These are phyloP conservation scores for Galerucella pusilla DNA, from an alignment of 2,888 invertebrate species.

Conservation along the genomic window DNA sequence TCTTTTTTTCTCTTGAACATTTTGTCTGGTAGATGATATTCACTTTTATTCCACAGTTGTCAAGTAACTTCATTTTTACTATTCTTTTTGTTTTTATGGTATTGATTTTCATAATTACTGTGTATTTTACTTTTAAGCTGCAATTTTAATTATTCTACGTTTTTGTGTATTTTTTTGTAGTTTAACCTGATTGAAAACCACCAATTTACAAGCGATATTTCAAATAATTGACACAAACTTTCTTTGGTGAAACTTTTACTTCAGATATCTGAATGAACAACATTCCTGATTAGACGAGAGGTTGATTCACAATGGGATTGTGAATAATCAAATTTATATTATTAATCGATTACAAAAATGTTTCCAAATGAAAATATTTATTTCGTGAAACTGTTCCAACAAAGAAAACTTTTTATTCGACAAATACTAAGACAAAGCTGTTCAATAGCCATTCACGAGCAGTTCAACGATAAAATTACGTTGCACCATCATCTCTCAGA, in stretches of 20 bases:
- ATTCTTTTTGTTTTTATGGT: too few relatives aligned
- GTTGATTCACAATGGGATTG: neutral
- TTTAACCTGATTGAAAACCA: slow-evolving; percentile 1
- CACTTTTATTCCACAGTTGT: too few relatives aligned
- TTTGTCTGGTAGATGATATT: too few relatives aligned
- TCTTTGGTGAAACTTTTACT: slow-evolving; percentile 30
- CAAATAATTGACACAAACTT: slow-evolving; percentile 15
- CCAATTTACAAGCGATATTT: neutral
- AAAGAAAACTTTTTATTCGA: too few relatives aligned
- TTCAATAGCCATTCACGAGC: too few relatives aligned
- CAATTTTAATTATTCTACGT: neutral
- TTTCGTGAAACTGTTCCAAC: too few relatives aligned
- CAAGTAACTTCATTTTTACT: too few relatives aligned
- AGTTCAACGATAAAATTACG: too few relatives aligned
- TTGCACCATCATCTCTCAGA: too few relatives aligned
- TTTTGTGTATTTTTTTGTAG: neutral
- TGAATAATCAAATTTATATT: neutral
- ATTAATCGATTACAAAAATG: neutral
- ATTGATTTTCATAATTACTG: too few relatives aligned
- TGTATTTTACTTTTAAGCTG: neutral
- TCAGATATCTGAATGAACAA: slow-evolving; percentile 13
- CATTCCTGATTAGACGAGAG: slow-evolving; percentile 14
- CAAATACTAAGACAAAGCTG: too few relatives aligned
- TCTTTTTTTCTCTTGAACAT: too few relatives aligned
- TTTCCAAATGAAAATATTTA: neutral